Evolutionary conservation across 64 coral and sea anemone species (phyloP), one percentile per base, ranked within the genome.

Genomic region (Montipora cactus): DNA sequence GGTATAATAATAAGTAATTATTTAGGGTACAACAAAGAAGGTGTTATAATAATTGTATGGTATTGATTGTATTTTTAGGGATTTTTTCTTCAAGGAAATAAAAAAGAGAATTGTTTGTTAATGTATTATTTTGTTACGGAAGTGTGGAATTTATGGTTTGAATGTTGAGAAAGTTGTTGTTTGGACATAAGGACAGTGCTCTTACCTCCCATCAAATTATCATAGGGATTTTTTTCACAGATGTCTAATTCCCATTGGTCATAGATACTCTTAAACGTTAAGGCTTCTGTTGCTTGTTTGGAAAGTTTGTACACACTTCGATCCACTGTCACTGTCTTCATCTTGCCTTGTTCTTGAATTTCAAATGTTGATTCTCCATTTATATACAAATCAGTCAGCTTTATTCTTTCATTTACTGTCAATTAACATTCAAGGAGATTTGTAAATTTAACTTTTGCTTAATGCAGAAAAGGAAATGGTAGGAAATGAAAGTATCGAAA

Each of bases 191-290:
- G 19, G 18, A 23, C 18, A 9, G 18, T 64, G 61, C 61, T 64
- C 10, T 23, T 89, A 94, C 79, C 93, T 75, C 87, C 79, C 49
- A 94, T 46, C 18, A 94, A 62, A 4, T 59, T 13, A 82, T 90
- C 93, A 86, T 89, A 52, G 9, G 76, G 87, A 68, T 90, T 75
- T 85, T 75, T 75, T 67, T 95, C 23, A 59, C 88, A 95, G 0
- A 95, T 52, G 23, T 95, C 62, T 0, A 90, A 45, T 59, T 95
- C 80, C 88, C 93, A 90, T 47, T 90, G 19, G 49, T 95, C 88
- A 46, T 95, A 80, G n/a, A 95, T 67, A 68, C 62, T 70, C 64
- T 89, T 88, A 69, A 90, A 95, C 2, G n/a, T n/a, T n/a, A n/a
- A n/a, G n/a, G 20, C 45, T 12, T 28, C 0, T 5, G 76, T 75